phyloP scores from a whole-genome alignment of 2,888 invertebrate species.

The Torymus auratus region DNA sequence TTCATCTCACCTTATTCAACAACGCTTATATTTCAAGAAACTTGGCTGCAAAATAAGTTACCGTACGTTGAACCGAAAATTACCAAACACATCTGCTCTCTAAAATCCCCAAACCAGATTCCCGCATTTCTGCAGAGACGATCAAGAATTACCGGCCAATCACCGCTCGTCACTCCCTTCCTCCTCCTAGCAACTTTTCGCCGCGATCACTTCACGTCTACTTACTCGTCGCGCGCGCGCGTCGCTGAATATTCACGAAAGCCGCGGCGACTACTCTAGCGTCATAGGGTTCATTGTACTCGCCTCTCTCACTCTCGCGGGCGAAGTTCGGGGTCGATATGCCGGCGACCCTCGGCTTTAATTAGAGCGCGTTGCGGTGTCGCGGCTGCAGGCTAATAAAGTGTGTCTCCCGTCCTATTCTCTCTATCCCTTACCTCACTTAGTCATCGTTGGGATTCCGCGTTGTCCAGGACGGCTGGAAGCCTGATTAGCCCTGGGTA shows the following conservation, averaged over 20 bases:
- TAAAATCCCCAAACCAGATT: too few species aligned
- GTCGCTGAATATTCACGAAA: conserved; percentile 56
- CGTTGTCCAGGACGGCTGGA: neutral
- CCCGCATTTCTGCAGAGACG: neutral
- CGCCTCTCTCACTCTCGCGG: neutral
- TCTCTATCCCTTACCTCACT: neutral
- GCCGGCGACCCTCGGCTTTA: conserved; percentile 45
- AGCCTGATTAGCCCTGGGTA: neutral
- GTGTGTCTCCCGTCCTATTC: neutral
- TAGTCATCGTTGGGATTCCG: conserved; percentile 41
- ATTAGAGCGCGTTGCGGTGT: conserved; percentile 52
- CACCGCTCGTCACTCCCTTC: neutral
- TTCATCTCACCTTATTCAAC: too few species aligned
- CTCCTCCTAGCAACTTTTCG: conserved; percentile 9
- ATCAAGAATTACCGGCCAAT: conserved; percentile 11
- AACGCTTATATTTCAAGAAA: too few species aligned
- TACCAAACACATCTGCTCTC: too few species aligned
- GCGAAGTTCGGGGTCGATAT: conserved; percentile 50
- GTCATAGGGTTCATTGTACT: conserved; percentile 54
- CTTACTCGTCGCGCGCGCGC: conserved; percentile 2
- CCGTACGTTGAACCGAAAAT: too few species aligned
- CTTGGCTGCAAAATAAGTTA: too few species aligned
- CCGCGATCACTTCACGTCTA: neutral
- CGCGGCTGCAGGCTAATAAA: conserved; percentile 46
- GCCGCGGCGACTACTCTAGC: too few species aligned